phyloP scores from a whole-genome alignment of 35 echinoderm and acorn worm genomes.

The Ophioderma brevispina region DNA sequence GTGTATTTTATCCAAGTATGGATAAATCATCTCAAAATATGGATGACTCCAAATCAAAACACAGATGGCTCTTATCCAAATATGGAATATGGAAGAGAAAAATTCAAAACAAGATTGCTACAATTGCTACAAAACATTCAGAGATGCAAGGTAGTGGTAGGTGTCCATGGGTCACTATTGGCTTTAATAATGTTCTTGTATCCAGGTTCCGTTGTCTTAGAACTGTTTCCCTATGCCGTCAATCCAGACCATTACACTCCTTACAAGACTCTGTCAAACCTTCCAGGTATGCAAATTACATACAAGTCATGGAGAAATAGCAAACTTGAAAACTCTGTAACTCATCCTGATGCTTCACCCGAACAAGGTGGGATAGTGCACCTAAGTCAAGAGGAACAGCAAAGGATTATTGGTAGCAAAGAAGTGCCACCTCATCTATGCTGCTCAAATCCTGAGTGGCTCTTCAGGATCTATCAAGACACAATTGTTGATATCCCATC shows the following conservation, averaged over 20 bases:
- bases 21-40: background rate
- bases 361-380: slow-evolving; percentile 87
- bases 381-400: slow-evolving; percentile 38
- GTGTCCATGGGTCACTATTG: slow-evolving; percentile 82
- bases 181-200: slow-evolving; percentile 83
- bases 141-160: slow-evolving; percentile 62
- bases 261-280: slow-evolving; percentile 75
- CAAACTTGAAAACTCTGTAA: slow-evolving; percentile 47
- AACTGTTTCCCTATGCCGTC: slow-evolving; percentile 89
- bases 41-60: background rate
- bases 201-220: slow-evolving; percentile 56
- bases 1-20: background rate
- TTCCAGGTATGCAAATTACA: slow-evolving; percentile 65
- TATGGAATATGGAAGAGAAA: background rate
- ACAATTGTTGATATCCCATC: slow-evolving; percentile 75
- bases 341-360: slow-evolving; percentile 55
- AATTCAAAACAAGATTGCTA: background rate
- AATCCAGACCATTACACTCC: slow-evolving; percentile 94
- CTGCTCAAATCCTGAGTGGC: slow-evolving; percentile 89
- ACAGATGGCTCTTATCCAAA: too few relatives aligned
- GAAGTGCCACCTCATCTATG: slow-evolving; percentile 90
- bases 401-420: slow-evolving; percentile 46
- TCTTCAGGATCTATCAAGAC: slow-evolving; percentile 95
- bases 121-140: background rate
- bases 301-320: slow-evolving; percentile 82